phyloP scores from a whole-genome alignment of 2,797 vertebrate genomes.

The Lacerta viridis region DNA sequence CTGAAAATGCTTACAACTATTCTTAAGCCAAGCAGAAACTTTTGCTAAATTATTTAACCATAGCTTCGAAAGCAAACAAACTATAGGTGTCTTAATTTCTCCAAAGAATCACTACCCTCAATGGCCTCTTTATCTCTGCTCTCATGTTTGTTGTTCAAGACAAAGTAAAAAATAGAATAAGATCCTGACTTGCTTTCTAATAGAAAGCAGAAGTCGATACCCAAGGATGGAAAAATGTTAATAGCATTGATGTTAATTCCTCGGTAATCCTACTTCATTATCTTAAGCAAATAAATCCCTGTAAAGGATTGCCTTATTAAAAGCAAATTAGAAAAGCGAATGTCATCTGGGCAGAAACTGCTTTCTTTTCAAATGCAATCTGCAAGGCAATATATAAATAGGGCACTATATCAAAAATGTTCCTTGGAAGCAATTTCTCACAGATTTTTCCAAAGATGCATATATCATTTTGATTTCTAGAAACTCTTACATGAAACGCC shows the following conservation, averaged over 20 bases:
- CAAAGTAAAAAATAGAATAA: slow-evolving; percentile 67
- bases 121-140: slow-evolving; percentile 43
- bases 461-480: slow-evolving; percentile 54
- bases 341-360: slow-evolving; percentile 56
- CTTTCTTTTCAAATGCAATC: slow-evolving; percentile 58
- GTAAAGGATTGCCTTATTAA: slow-evolving; percentile 75
- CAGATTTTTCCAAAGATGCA: slow-evolving; percentile 62
- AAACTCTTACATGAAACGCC: slow-evolving; percentile 32
- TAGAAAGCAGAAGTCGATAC: slow-evolving; percentile 57
- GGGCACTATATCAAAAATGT: slow-evolving; percentile 52
- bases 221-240: slow-evolving; percentile 44
- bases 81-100: slow-evolving; percentile 44
- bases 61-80: slow-evolving; percentile 61
- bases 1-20: slow-evolving; percentile 19
- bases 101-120: slow-evolving; percentile 30
- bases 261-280: slow-evolving; percentile 77
- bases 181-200: slow-evolving; percentile 57
- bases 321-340: slow-evolving; percentile 72
- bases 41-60: slow-evolving; percentile 58
- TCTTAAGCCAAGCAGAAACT: background rate
- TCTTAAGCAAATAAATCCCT: slow-evolving; percentile 78
- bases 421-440: slow-evolving; percentile 43
- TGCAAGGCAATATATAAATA: slow-evolving; percentile 63
- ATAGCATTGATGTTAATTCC: slow-evolving; percentile 74
- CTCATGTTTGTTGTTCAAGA: slow-evolving; percentile 58